These are phyloP conservation scores for Pseudoatta argentina DNA, from an alignment of 1,140 invertebrate species.

Conservation along the genomic window DNA sequence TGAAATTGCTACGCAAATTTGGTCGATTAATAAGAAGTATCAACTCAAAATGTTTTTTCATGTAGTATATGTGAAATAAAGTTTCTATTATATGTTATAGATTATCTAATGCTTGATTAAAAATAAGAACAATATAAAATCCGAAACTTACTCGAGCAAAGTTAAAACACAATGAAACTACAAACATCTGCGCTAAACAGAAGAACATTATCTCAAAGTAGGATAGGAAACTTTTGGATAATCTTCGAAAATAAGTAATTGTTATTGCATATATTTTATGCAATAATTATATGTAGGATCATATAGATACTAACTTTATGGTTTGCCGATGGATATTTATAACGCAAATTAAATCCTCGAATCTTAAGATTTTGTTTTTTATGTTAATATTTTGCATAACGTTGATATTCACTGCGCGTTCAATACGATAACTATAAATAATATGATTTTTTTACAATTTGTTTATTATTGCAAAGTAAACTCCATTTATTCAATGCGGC, in stretches of 20 bases:
- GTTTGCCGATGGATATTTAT: constrained; percentile 31
- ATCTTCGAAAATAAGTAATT: not conserved
- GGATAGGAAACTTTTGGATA: not conserved
- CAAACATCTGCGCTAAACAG: not conserved
- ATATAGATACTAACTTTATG: constrained; percentile 6
- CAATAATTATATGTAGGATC: not conserved
- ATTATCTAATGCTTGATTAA: not conserved
- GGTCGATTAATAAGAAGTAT: too few species aligned
- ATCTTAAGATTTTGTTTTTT: not conserved
- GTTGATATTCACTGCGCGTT: not conserved
- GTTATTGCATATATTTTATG: not conserved
- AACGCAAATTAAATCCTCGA: not conserved
- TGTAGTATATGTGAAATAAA: too few species aligned
- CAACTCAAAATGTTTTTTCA: too few species aligned
- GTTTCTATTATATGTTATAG: too few species aligned
- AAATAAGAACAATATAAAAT: not conserved
- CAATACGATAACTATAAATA: constrained; percentile 41
- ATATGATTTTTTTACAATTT: not conserved
- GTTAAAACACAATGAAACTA: not conserved
- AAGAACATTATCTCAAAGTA: not conserved
- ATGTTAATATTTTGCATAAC: not conserved
- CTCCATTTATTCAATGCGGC: not conserved
- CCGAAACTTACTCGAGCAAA: not conserved
- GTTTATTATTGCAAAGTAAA: not conserved
- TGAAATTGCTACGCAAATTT: too few species aligned